Percentiles rank a stretch among this genome's conserved stretches.
Evolutionary conservation across 2,888 invertebrate species (phyloP).

Genomic region (Belgica antarctica): DNA sequence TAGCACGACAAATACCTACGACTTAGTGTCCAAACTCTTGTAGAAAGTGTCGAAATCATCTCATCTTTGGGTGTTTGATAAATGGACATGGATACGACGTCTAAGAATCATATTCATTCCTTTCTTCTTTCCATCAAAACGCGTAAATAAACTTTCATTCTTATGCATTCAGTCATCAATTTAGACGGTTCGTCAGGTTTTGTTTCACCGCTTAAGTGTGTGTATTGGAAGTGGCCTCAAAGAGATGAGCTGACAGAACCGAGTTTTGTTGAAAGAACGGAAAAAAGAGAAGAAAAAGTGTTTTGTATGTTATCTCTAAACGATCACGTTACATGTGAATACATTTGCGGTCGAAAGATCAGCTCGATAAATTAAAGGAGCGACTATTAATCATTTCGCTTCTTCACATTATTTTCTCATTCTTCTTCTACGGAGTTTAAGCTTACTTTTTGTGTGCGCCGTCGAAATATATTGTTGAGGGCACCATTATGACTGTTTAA

Average conservation of each 20-base stretch:
- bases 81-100: background rate
- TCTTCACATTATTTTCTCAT: constrained; percentile 24
- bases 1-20: no score
- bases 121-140: background rate
- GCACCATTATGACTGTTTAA: background rate
- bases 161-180: constrained; percentile 15
- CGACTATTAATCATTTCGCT: constrained; percentile 44
- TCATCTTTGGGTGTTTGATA: constrained; percentile 6
- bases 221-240: background rate
- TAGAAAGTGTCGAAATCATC: no score
- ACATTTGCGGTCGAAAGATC: constrained; percentile 41
- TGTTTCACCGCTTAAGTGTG: background rate
- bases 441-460: no score
- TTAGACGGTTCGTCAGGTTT: background rate
- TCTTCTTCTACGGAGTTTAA: background rate
- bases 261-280: background rate
- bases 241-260: background rate
- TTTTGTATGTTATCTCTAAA: constrained; percentile 40
- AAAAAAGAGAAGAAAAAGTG: background rate
- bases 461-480: background rate
- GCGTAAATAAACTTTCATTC: constrained; percentile 18
- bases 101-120: constrained; percentile 1
- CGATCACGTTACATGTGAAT: constrained; percentile 41
- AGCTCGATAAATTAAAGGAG: constrained; percentile 44
- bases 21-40: no score